These are phyloP conservation scores for Protobothrops flavoviridis DNA, from an alignment of 2,113 vertebrate species.

Conservation along the genomic window DNA sequence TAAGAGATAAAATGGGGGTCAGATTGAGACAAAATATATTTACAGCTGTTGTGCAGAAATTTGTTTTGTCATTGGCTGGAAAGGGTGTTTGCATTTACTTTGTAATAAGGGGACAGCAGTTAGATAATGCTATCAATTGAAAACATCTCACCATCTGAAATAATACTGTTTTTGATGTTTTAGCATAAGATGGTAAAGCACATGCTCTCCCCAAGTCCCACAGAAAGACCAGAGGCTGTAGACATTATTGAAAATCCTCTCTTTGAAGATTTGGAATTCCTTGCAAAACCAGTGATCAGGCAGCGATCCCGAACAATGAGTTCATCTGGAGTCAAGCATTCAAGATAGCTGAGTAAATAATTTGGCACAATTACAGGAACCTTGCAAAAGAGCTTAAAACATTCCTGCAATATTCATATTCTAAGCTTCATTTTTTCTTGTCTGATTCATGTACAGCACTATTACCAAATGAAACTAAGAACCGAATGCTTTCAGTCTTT, in stretches of 20 bases:
- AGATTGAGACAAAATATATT: neutral
- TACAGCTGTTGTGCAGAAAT: neutral
- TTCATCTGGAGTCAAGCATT: slow-evolving; percentile 82
- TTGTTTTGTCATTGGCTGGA: neutral
- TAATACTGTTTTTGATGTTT: slow-evolving; percentile 36
- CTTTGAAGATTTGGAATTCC: slow-evolving; percentile 89
- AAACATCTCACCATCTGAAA: neutral
- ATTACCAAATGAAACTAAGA: neutral
- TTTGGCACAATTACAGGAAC: slow-evolving; percentile 53
- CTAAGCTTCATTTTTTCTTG: slow-evolving; percentile 29
- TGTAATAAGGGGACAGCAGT: neutral
- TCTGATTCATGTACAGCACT: neutral
- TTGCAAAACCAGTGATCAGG: slow-evolving; percentile 79
- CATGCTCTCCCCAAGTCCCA: slow-evolving; percentile 88
- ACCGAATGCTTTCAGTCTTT: neutral
- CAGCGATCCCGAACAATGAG: slow-evolving; percentile 94
- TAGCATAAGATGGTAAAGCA: slow-evolving; percentile 90
- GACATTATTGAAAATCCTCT: slow-evolving; percentile 88
- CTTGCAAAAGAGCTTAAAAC: slow-evolving; percentile 43
- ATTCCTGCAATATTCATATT: slow-evolving; percentile 53
- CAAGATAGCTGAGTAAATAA: slow-evolving; percentile 78
- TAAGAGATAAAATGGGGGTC: neutral
- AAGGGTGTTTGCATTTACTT: neutral
- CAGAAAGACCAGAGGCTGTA: slow-evolving; percentile 85
- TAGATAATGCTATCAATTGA: neutral